Base-by-base conservation (phyloP, 2,888 invertebrate genomes). In the Epinotia nisella region DNA sequence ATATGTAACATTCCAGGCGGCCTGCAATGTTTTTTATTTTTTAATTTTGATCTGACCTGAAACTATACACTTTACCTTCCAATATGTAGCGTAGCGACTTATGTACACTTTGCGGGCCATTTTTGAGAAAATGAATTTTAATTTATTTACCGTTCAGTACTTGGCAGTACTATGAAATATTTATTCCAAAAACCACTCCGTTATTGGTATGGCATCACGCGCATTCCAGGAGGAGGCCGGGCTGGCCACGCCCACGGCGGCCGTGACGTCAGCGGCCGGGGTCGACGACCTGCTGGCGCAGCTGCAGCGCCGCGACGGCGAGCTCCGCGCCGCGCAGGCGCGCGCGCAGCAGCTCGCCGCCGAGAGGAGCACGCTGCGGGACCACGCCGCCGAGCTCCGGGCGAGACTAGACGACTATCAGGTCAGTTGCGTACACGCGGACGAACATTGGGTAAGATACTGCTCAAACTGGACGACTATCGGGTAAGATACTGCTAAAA, bases 261-360 rank as follows among this genome's bases (percentile, higher is more conserved):
- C 70, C 9, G 77, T 69, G 49, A 68, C 77, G 58, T 75, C 76
- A 39, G 86, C 84, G 60, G 64, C 78, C 75, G 78, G 81, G 29
- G 80, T 85, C 76, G 90, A 90, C 78, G 87, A 87, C 60, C 78
- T 85, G 10, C 83, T 89, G 75, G 80, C 87, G n/a, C 77, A 76
- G 59, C 82, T 87, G 53, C 78, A 87, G 75, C 82, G 89, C 2
- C 82, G 88, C 10, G 87, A 82, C 72, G 91, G 89, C 0, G 86
- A 85, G 78, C 81, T 87, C 76, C 83, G 88, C 4, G 84, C 85
- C 15, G 78, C 81, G 45, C 75, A 76, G 2, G 79, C 70, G 58
- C 77, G 81, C 2, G 81, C 81, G 21, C 78, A 75, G 19, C 77
- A 85, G 74, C 51, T 45, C 29, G 76, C 78, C 13, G 75, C 74